Evolutionary conservation across 2,888 invertebrate genomes (phyloP).

Genomic region (Taenaris catops): DNA sequence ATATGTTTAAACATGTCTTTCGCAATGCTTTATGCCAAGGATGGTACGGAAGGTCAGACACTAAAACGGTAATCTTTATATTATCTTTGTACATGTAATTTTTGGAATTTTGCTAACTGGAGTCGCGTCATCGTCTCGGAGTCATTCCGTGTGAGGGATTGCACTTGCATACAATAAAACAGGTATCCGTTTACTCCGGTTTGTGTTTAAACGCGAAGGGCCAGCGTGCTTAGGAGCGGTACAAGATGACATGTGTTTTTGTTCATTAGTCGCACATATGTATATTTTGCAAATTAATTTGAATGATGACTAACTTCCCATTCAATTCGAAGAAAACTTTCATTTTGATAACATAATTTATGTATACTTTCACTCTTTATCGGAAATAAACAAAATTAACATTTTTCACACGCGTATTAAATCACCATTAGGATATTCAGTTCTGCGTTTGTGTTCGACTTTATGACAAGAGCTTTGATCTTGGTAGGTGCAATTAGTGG

Average conservation of each 20-base stretch:
- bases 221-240: background rate
- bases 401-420: no score
- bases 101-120: conserved; percentile 45
- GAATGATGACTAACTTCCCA: no score
- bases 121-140: conserved; percentile 38
- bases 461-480: background rate
- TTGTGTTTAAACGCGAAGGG: conserved; percentile 8
- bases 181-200: conserved; percentile 14
- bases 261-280: no score
- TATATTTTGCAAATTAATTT: no score
- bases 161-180: conserved; percentile 13
- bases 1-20: no score
- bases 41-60: conserved; percentile 63
- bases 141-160: conserved; percentile 21
- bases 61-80: conserved; percentile 75
- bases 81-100: conserved; percentile 54
- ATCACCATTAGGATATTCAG: no score
- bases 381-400: no score
- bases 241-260: no score
- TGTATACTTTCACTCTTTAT: no score
- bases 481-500: conserved; percentile 1
- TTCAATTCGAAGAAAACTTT: no score
- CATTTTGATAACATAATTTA: no score
- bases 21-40: conserved; percentile 65
- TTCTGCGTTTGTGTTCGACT: no score